phyloP scores from a whole-genome alignment of 2,797 vertebrate species.

The Artibeus jamaicensis region DNA sequence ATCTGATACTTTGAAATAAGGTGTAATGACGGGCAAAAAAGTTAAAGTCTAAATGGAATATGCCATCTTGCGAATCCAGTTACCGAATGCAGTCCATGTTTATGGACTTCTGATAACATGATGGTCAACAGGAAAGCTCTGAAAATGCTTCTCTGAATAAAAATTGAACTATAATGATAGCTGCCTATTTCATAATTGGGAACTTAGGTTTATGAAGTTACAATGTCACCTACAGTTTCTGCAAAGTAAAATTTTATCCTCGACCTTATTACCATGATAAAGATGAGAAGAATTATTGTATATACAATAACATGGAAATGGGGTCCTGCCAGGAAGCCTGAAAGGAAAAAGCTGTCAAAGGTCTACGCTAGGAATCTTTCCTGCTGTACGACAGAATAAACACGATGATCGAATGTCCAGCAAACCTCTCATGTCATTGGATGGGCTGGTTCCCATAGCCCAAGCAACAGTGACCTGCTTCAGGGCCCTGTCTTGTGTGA shows the following conservation, averaged over 20 bases:
- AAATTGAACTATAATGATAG: neutral
- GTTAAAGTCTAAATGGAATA: neutral
- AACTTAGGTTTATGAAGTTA: neutral
- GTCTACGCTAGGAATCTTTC: neutral
- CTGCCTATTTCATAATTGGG: neutral
- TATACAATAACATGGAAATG: neutral
- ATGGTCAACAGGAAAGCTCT: neutral
- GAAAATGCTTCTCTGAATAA: neutral
- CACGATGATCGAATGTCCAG: too few species aligned
- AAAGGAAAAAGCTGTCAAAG: neutral
- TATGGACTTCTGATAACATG: neutral
- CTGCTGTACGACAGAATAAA: too few species aligned
- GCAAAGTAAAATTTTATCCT: neutral
- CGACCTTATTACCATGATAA: neutral
- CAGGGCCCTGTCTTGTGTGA: neutral
- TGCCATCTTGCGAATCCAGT: neutral
- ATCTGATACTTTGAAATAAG: neutral
- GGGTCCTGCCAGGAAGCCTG: neutral
- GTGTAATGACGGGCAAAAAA: neutral
- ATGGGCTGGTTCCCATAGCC: neutral
- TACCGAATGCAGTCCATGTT: neutral
- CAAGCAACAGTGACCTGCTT: neutral
- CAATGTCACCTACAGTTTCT: neutral
- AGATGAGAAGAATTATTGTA: neutral
- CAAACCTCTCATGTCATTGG: neutral